Percentiles rank a stretch among this genome's conserved stretches.
phyloP scores from a whole-genome alignment of 2,797 vertebrate species.

The Coregonus ussuriensis region DNA sequence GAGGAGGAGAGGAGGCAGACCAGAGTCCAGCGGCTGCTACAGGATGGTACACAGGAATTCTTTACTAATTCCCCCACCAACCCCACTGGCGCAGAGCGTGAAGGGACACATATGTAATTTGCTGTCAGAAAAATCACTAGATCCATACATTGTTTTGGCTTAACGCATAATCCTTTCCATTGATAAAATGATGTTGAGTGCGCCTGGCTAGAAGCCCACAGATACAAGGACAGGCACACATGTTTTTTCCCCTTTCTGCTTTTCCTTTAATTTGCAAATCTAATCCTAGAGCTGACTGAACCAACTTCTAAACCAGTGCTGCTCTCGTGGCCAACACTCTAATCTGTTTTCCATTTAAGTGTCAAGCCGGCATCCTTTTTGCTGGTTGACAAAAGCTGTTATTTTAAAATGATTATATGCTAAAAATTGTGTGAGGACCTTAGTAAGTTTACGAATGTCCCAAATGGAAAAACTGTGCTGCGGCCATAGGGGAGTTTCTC shows the following conservation, averaged over 20 bases:
- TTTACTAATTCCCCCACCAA: slow-evolving; percentile 57
- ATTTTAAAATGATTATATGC: slow-evolving; percentile 91
- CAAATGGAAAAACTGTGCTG: slow-evolving; percentile 74
- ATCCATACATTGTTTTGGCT: slow-evolving; percentile 77
- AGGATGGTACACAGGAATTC: slow-evolving; percentile 49
- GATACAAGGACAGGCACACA: slow-evolving; percentile 79
- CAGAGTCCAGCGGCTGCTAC: slow-evolving; percentile 43
- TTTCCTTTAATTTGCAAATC: slow-evolving; percentile 98
- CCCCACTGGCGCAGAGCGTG: slow-evolving; percentile 51
- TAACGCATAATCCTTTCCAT: slow-evolving; percentile 79
- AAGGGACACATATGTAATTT: slow-evolving; percentile 57
- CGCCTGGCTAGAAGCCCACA: slow-evolving; percentile 76
- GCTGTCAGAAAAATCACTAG: slow-evolving; percentile 71
- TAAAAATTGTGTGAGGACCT: slow-evolving; percentile 81
- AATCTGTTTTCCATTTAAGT: slow-evolving; percentile 98
- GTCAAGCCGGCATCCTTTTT: slow-evolving; percentile 91
- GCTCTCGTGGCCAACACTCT: slow-evolving; percentile 83
- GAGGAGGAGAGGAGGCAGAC: slow-evolving; percentile 32
- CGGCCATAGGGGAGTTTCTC: slow-evolving; percentile 73
- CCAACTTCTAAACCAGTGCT: slow-evolving; percentile 85
- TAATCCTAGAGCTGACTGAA: slow-evolving; percentile 91
- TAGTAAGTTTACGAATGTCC: slow-evolving; percentile 80
- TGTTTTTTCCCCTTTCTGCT: slow-evolving; percentile 82
- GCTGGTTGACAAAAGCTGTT: slow-evolving; percentile 88
- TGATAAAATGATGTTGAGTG: slow-evolving; percentile 76